Evolutionary conservation across 2,797 vertebrate species (phyloP).

Genomic region (Brotula barbata): DNA sequence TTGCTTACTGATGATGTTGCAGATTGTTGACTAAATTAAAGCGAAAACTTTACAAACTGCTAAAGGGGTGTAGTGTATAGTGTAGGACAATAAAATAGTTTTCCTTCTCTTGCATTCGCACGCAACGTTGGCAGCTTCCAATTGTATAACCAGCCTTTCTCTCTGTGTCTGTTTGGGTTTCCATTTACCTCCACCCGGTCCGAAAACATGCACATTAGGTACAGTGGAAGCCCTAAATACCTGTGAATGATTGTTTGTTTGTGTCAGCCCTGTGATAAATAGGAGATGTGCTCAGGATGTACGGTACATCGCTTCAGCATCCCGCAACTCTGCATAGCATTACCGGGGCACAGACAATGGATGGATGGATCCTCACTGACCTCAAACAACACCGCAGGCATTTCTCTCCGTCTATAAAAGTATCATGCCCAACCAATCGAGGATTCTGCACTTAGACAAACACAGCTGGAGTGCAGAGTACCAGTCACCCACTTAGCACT

Average conservation of each 20-base stretch:
- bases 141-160: conserved; percentile 23
- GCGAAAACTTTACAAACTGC: neutral
- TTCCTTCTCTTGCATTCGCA: neutral
- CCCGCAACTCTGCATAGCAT: too few species aligned
- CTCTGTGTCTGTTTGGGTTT: too few species aligned
- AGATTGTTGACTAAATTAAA: conserved; percentile 3
- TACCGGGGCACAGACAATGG: too few species aligned
- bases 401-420: conserved; percentile 11
- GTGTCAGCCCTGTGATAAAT: too few species aligned
- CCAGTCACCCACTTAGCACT: conserved; percentile 31
- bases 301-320: too few species aligned
- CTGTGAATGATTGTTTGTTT: too few species aligned
- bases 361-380: conserved; percentile 4
- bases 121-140: neutral
- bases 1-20: neutral
- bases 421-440: conserved; percentile 7
- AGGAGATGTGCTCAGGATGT: too few species aligned
- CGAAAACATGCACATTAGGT: too few species aligned
- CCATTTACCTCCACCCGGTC: too few species aligned
- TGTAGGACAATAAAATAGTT: neutral
- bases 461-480: conserved; percentile 49
- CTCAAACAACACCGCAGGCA: conserved; percentile 21
- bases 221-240: too few species aligned
- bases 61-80: neutral
- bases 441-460: conserved; percentile 23